Evolutionary conservation across 2,797 vertebrate genomes (phyloP), one percentile per base, ranked within the genome.

Genomic region (Gouania willdenowi): DNA sequence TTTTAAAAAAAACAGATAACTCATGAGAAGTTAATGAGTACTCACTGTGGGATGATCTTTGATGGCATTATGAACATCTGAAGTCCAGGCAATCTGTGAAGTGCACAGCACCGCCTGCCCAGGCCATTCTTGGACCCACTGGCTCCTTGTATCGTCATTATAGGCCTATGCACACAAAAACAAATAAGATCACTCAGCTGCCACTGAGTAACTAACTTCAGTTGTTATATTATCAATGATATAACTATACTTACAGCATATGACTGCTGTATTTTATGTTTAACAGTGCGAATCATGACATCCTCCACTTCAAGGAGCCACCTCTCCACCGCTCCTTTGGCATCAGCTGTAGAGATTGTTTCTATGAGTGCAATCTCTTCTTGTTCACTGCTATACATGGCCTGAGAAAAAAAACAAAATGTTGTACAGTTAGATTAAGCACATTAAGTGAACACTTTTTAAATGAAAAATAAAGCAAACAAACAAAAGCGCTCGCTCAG

Each of bases 251-350:
- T 12, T 14, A 2, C 12, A 18, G 2, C 41, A 62, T 88, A 90
- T 64, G 95, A 92, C 34, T 67, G 84, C 14, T 85, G 87, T 4
- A 98, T 88, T 21, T 93, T 91, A 44, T 95, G 89, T 15, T 74
- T 91, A 35, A 98, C 53, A 33, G 93, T 98, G 29, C 66, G 85
- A 64, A 98, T 66, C 97, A 99, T 99, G 39, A 89, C 9, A 15
- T 97, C 93, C 81, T 99, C 96, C 72, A 99, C 92, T 81, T 96
- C 94, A 65, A 97, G 78, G 48, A 98, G 81, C 97, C 96, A 99
- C 79, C 97, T 99, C 74, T 99, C 97, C 69, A 98, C 95, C 2
- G 94, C 93, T 7, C 96, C 95, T 34, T 91, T 89, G 8, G 94
- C 92, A 56, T 93, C 94, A 41, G 93, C 87, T 0, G 95, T 99